Base-by-base conservation (phyloP, 2,888 invertebrate genomes). In the Eilema caniola region DNA sequence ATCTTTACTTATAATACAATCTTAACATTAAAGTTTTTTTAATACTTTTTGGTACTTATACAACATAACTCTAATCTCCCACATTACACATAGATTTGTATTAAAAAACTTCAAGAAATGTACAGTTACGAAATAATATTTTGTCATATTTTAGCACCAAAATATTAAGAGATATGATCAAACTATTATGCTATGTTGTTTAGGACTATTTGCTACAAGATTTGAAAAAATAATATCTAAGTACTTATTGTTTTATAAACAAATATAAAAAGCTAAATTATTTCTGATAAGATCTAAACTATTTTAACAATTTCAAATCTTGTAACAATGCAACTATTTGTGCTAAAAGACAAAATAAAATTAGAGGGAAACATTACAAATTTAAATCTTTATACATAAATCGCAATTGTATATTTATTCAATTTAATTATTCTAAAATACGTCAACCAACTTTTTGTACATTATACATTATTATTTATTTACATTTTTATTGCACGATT, bases 1-100 rank as follows among this genome's bases (percentile, higher is more conserved):
- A 81, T 85, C 85, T 85, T 84, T 81, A 31, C 20, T 61, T 86
- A 88, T 83, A 85, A 78, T 87, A 90, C 87, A 87, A 85, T 82
- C 88, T 86, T 84, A 83, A 85, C 75, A 80, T 77, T 85, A 85
- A 86, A 70, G 81, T 83, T 86, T 85, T 53, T 85, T 89, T 93
- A 94, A 95, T 94, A 94, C 94, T 94, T 94, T 95, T 95, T 94
- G 94, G 94, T 93, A 92, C 91, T 89, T 93, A 92, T 76, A 88
- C 85, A 85, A 85, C 85, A 88, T 85, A 84, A 84, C 77, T 77
- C 81, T 87, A 84, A 82, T 75, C 70, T 82, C 76, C 83, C 71
- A 82, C 74, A 80, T 71, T 72, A 77, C 63, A 79, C 62, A 62
- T 72, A 77, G 62, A 78, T 76, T 72, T 71, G 28, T 69, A 60